These are phyloP conservation scores for Lithophane ornitopus DNA, from an alignment of 2,888 invertebrate genomes.

Conservation along the genomic window DNA sequence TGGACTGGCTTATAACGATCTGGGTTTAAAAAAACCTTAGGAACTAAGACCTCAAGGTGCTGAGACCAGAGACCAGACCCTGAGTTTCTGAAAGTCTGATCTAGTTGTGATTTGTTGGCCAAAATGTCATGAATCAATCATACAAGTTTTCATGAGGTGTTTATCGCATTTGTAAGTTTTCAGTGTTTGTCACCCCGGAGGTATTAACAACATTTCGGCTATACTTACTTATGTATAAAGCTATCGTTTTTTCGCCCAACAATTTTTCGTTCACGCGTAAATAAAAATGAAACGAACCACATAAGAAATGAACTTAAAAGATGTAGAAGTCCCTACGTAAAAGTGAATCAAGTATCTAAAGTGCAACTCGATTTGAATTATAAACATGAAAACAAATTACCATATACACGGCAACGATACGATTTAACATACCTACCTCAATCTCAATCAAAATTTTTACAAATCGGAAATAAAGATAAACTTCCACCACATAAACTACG, in stretches of 20 bases:
- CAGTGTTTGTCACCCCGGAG: slow-evolving; percentile 1
- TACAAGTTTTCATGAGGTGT: neutral
- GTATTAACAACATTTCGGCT: slow-evolving; percentile 6
- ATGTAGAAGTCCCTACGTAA: neutral
- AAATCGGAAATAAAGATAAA: slow-evolving; percentile 46
- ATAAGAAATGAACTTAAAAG: neutral
- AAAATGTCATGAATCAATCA: neutral
- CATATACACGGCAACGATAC: neutral
- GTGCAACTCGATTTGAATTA: neutral
- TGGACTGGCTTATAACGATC: neutral
- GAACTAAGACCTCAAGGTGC: no score
- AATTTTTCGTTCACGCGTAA: neutral
- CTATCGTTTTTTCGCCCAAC: neutral
- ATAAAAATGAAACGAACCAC: neutral
- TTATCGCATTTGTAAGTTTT: slow-evolving; percentile 17
- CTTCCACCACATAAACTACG: slow-evolving; percentile 29
- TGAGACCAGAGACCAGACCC: no score
- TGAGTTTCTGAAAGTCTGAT: neutral
- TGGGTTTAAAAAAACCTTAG: neutral
- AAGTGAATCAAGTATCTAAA: neutral
- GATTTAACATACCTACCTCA: neutral
- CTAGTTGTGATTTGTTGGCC: neutral
- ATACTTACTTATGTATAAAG: neutral
- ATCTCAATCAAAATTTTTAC: neutral
- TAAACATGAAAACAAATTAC: neutral